Evolutionary conservation across 1,140 invertebrate species (phyloP), one percentile per base, ranked within the genome.

Genomic region (Tetraneura akinire): DNA sequence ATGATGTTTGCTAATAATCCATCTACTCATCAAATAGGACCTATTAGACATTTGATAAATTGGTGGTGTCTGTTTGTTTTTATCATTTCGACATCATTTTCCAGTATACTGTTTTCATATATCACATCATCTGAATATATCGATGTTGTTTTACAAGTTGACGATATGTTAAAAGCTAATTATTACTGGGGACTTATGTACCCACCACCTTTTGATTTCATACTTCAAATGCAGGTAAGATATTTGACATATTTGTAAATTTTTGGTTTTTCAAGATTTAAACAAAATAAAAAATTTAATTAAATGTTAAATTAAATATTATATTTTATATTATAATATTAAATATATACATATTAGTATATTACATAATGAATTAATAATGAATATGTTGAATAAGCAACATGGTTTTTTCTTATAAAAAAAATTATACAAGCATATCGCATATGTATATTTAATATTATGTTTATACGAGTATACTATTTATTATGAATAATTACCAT

Each of bases 51-150:
- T 26, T 66, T 81, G 37, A 80, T 81, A 16, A 71, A n/a, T n/a
- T 80, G 76, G 45, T 81, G 81, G 81, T 62, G 78, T n/a, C 13
- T 80, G 13, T 81, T 81, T 45, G 26, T 55, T 13, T 70, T 81
- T 14, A 66, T 80, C 29, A 80, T 81, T 9, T 55, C 78, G 1
- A 68, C 81, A 14, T 26, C 68, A 8, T 81, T 80, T 51, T 81
- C 78, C 18, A 80, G 81, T 23, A 70, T 45, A 26, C 70, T 81
- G 0, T 70, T 62, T 37, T 80, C 81, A 23, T 71, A 73, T 18
- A 60, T 81, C 0, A 81, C 81, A 18, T 73, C 68, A 8, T 32
- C 68, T 1, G 51, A 74, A 1, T 80, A 73, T 32, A n/a, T 55
- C 2, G 51, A 68, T 2, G n/a, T 80, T 14, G 29, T 74, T 26